Evolutionary conservation across 2,797 vertebrate genomes (phyloP).

Genomic region (Sphenopsis melanotis): DNA sequence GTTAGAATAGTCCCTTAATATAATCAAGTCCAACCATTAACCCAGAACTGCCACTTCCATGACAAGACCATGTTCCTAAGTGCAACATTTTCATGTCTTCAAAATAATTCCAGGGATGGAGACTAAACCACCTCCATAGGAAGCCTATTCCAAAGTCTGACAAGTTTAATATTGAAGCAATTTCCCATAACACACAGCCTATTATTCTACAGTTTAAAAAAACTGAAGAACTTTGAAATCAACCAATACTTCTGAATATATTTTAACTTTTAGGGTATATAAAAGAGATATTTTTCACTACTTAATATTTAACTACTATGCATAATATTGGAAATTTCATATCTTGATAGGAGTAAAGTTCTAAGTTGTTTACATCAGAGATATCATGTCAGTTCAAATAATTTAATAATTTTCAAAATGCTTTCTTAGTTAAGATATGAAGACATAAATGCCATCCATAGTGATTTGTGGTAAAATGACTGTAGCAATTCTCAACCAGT

Average conservation of each 20-base stretch:
- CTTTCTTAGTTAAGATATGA: neutral
- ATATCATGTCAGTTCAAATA: neutral
- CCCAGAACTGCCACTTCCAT: neutral
- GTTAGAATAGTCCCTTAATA: neutral
- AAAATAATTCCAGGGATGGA: neutral
- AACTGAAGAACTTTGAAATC: neutral
- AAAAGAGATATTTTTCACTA: neutral
- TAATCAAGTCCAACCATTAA: neutral
- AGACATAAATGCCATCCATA: neutral
- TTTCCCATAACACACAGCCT: neutral
- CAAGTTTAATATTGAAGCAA: neutral
- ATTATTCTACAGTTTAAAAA: neutral
- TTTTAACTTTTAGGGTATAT: neutral
- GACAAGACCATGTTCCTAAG: neutral
- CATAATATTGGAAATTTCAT: neutral
- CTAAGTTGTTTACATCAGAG: neutral
- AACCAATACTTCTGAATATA: neutral
- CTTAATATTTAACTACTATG: neutral
- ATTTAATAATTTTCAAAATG: neutral
- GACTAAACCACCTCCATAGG: neutral
- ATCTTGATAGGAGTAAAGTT: neutral
- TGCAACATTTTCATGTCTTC: neutral
- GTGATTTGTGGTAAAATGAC: neutral
- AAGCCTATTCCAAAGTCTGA: neutral
- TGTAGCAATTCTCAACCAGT: rapidly evolving